Base-by-base conservation (phyloP, 2,888 invertebrate species). In the Eupithecia tripunctaria region DNA sequence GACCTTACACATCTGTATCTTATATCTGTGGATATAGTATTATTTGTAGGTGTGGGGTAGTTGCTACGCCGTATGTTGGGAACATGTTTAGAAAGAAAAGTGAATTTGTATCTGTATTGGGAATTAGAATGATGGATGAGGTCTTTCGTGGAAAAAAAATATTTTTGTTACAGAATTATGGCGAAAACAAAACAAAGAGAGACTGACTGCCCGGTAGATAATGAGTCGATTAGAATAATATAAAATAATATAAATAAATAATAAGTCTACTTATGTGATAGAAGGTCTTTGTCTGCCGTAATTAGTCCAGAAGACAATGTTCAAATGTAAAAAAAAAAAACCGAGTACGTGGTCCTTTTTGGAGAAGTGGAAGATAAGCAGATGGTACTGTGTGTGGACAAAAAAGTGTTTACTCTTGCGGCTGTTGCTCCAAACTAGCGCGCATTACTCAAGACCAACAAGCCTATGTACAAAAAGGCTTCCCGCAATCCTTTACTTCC, bases 401-500 rank as follows among this genome's bases (percentile, higher is more conserved):
- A 60, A 60, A 60, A 60, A 60, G 60, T 60, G 8, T 29, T 60
- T 29, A 29, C 56, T 29, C 29, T 60, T 60, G 29, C n/a, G n/a
- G n/a, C 29, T 15, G 27, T 29, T 29, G 29, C 18, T 27, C 12
- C 8, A 29, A 60, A 60, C 29, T 29, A 29, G 8, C 15, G 25
- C 8, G 38, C 21, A 15, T 80, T 80, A 64, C 18, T 36, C 80
- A 73, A 76, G 78, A 76, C 79, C 81, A 82, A 83, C 78, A 81
- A 78, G 81, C 78, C 78, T 81, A 80, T 82, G 76, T 78, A 69
- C 81, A 83, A 84, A 86, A 85, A 85, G 87, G 86, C 85, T 86
- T 83, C 83, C 87, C 86, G 82, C 91, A 93, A 93, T 92, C 92
- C 93, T 92, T 93, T 92, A 90, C 85, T 85, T 88, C 87, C 88